These are phyloP conservation scores for Mus spretus DNA, from an alignment of 2,797 vertebrate species.

Conservation along the genomic window DNA sequence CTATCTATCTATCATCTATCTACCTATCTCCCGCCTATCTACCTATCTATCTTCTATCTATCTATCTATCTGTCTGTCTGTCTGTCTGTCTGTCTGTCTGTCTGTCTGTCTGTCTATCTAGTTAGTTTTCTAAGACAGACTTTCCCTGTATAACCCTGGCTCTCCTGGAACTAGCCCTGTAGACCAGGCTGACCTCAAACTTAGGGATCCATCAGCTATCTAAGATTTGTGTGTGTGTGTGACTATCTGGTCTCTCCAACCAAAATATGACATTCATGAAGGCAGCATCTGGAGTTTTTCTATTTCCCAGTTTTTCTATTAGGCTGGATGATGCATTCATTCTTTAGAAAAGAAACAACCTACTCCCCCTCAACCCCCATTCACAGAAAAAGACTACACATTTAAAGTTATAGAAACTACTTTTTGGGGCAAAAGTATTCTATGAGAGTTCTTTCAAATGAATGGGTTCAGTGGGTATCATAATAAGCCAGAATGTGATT, in stretches of 20 bases:
- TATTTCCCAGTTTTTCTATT: not conserved
- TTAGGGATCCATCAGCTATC: not conserved
- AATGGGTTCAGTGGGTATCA: not conserved
- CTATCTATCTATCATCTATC: not conserved
- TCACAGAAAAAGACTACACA: not conserved
- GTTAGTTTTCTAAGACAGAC: not conserved
- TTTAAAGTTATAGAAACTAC: not conserved
- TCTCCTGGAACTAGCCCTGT: not conserved
- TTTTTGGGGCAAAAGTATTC: not conserved
- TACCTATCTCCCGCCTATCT: no score
- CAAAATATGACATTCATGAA: not conserved
- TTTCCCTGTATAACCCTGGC: not conserved
- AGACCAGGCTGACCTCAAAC: not conserved
- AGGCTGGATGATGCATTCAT: not conserved
- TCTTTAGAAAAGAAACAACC: not conserved
- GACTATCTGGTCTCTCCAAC: not conserved
- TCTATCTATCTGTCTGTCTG: no score
- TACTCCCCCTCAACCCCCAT: not conserved
- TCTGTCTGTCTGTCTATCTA: no score
- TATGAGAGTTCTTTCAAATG: not conserved
- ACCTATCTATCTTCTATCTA: no score
- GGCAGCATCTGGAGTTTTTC: not conserved
- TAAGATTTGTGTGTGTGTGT: not conserved
- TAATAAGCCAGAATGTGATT: not conserved
- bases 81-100: not conserved